phyloP scores from a whole-genome alignment of 2,797 vertebrate species.

The Xiphorhynchus erythropygius region DNA sequence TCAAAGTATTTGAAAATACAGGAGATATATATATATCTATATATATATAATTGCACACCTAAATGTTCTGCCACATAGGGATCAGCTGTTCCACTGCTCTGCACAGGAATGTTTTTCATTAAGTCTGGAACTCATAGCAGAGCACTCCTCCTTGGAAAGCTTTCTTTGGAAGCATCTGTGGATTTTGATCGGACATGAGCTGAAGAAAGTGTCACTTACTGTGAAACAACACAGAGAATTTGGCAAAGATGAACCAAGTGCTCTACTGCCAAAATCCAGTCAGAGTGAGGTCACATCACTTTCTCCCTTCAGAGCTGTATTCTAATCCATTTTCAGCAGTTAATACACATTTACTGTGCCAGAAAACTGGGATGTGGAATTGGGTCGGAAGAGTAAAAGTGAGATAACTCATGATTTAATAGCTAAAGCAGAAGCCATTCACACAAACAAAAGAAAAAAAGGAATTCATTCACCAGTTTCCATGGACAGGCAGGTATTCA shows the following conservation, averaged over 20 bases:
- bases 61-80: not conserved
- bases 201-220: not conserved
- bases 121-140: not conserved
- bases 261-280: slow-evolving; percentile 14
- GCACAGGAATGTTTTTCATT: not conserved
- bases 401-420: not conserved
- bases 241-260: not conserved
- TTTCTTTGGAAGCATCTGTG: not conserved
- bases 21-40: not conserved
- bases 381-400: not conserved
- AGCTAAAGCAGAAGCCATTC: not conserved
- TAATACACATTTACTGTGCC: not conserved
- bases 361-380: not conserved
- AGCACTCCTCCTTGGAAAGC: not conserved
- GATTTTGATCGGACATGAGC: not conserved
- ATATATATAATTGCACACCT: not conserved
- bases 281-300: not conserved
- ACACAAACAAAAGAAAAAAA: not conserved
- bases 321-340: not conserved
- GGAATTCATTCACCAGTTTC: not conserved
- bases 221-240: not conserved
- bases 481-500: not conserved
- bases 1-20: not conserved
- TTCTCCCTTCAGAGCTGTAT: not conserved
- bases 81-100: not conserved